These are phyloP conservation scores for Lontra canadensis DNA, from an alignment of 2,113 vertebrate species.

Conservation along the genomic window DNA sequence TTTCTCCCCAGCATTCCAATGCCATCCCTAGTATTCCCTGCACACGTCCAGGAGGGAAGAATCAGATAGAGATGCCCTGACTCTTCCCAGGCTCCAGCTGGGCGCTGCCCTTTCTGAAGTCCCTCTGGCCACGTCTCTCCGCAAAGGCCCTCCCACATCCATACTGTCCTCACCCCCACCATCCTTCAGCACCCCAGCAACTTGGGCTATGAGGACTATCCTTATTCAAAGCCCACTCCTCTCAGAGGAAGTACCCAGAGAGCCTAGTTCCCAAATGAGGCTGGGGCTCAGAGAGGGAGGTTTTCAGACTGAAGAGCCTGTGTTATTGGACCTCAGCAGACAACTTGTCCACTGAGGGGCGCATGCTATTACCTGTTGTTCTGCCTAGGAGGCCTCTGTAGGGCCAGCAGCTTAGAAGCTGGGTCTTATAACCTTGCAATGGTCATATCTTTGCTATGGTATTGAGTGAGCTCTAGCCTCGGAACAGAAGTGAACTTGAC, in stretches of 20 bases:
- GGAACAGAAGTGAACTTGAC: neutral
- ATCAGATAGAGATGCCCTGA: neutral
- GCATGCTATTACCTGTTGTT: neutral
- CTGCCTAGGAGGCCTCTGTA: neutral
- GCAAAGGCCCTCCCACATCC: neutral
- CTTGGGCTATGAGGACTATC: neutral
- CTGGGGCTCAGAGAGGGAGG: neutral
- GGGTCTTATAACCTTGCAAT: neutral
- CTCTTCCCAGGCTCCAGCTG: neutral
- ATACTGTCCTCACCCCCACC: no score
- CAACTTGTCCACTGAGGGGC: neutral
- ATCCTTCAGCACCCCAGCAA: neutral
- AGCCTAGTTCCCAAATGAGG: neutral
- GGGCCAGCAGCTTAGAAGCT: neutral
- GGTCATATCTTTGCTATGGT: neutral
- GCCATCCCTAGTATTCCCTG: neutral
- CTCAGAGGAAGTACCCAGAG: neutral
- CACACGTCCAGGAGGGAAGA: neutral
- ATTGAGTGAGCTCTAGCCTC: neutral
- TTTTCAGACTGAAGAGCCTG: neutral
- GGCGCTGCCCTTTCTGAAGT: neutral
- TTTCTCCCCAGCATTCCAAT: neutral
- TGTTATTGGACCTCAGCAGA: neutral
- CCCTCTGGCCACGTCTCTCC: neutral
- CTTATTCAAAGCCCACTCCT: neutral